A percentile compares a stretch with the other conserved stretches of the same genome.
Evolutionary conservation across 2,113 vertebrate genomes (phyloP).

Genomic region (Festucalex cinctus): DNA sequence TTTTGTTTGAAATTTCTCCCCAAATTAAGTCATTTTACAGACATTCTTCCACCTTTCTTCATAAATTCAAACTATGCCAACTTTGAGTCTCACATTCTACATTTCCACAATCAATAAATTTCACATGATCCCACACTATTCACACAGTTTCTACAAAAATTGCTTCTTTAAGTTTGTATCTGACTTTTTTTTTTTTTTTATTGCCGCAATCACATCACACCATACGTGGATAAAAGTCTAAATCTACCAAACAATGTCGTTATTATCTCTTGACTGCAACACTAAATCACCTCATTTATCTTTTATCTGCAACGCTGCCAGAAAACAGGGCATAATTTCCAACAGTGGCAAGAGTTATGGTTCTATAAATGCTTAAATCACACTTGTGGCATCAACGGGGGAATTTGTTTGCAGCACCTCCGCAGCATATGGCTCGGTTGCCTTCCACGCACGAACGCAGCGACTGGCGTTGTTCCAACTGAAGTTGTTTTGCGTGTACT

Average conservation of each 20-base stretch:
- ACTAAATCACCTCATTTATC: slow-evolving; percentile 59
- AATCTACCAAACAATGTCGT: slow-evolving; percentile 34
- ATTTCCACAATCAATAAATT: too few relatives aligned
- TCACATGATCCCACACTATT: too few relatives aligned
- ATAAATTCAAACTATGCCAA: too few relatives aligned
- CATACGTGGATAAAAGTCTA: slow-evolving; percentile 28
- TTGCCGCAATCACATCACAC: slow-evolving; percentile 32
- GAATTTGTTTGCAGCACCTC: slow-evolving; percentile 9
- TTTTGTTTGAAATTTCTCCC: too few relatives aligned
- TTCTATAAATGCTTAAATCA: slow-evolving; percentile 7
- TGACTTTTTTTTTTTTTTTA: slow-evolving; percentile 9
- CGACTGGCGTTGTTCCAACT: slow-evolving; percentile 1
- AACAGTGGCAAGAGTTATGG: background rate
- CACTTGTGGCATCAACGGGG: slow-evolving; percentile 9
- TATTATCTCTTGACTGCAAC: slow-evolving; percentile 46
- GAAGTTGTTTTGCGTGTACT: slow-evolving; percentile 4
- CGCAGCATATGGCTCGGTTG: slow-evolving; percentile 22
- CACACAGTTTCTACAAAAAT: too few relatives aligned
- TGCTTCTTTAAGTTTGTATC: too few relatives aligned
- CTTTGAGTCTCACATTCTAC: too few relatives aligned
- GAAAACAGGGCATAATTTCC: background rate
- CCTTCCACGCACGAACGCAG: background rate
- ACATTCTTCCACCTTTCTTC: too few relatives aligned
- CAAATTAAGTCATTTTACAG: too few relatives aligned
- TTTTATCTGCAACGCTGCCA: slow-evolving; percentile 29